A percentile compares a stretch with the other conserved stretches of the same genome.
Conservation (phyloP, 2,113 vertebrate genomes). For the Archilochus colubris region DNA sequence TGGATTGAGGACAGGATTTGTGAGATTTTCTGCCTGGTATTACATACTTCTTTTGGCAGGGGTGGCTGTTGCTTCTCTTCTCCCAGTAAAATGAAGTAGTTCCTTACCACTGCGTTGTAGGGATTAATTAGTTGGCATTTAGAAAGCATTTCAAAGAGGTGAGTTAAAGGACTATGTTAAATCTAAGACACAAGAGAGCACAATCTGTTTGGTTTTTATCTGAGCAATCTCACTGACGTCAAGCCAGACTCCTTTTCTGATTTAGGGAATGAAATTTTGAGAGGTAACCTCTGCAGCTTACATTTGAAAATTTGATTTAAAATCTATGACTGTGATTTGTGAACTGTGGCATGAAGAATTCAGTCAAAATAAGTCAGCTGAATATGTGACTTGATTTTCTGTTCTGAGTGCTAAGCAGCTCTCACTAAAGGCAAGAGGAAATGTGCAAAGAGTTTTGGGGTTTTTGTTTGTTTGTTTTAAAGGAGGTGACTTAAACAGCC, state of each 20-base stretch:
- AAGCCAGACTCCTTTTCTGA: constrained; percentile 27
- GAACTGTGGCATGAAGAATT: neutral
- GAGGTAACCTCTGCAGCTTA: constrained; percentile 20
- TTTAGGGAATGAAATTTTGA: neutral
- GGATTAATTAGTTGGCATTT: constrained; percentile 2
- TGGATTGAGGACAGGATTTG: neutral
- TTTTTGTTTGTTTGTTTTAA: neutral
- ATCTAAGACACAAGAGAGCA: neutral
- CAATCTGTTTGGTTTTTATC: neutral
- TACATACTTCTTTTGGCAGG: neutral
- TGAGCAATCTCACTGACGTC: neutral
- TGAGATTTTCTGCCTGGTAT: neutral
- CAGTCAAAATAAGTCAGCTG: constrained; percentile 9
- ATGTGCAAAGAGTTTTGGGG: neutral
- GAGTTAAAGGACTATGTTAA: neutral
- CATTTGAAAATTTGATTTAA: constrained; percentile 26
- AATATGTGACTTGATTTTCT: constrained; percentile 20
- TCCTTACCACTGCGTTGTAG: neutral
- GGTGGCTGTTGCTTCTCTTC: neutral
- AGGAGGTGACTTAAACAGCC: constrained; percentile 17
- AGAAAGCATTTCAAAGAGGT: neutral
- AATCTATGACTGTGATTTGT: constrained; percentile 20
- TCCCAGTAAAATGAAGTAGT: neutral
- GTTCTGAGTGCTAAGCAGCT: neutral
- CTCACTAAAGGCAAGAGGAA: constrained; percentile 1